These are phyloP conservation scores for Cavia aperea DNA, from an alignment of 2,113 vertebrate genomes.

Conservation along the genomic window DNA sequence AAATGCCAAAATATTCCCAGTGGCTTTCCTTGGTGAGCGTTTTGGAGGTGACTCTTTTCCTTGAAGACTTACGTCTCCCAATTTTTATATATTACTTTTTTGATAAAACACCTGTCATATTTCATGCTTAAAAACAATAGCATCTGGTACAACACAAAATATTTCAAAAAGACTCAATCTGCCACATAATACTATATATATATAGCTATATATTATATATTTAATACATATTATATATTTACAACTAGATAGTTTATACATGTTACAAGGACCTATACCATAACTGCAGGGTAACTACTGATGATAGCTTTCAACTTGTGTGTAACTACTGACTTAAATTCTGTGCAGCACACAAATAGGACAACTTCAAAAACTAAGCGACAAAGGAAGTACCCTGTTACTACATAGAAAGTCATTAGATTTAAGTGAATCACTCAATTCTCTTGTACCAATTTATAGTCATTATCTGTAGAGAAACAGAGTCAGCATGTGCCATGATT, in stretches of 20 bases:
- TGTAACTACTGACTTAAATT: not conserved
- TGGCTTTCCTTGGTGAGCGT: not conserved
- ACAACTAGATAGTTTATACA: not conserved
- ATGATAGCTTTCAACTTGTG: not conserved
- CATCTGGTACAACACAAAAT: not conserved
- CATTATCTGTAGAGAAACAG: slow-evolving; percentile 55
- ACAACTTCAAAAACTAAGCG: not conserved
- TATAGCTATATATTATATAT: not conserved
- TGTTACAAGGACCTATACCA: not conserved
- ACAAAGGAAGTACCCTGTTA: slow-evolving; percentile 28
- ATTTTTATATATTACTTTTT: not conserved
- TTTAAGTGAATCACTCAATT: slow-evolving; percentile 53
- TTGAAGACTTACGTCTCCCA: not conserved
- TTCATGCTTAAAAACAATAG: not conserved
- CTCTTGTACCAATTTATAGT: slow-evolving; percentile 52
- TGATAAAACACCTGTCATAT: not conserved
- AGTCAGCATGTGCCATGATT: slow-evolving; percentile 61
- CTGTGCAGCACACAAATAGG: not conserved
- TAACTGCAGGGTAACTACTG: not conserved
- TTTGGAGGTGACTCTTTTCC: not conserved
- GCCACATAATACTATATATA: not conserved
- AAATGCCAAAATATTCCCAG: not conserved
- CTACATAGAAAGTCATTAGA: slow-evolving; percentile 41
- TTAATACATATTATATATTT: no score
- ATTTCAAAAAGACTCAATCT: not conserved